A percentile compares a stretch with the other conserved stretches of the same genome.
phyloP scores from a whole-genome alignment of 1,140 invertebrate genomes.

The Eueides isabella region DNA sequence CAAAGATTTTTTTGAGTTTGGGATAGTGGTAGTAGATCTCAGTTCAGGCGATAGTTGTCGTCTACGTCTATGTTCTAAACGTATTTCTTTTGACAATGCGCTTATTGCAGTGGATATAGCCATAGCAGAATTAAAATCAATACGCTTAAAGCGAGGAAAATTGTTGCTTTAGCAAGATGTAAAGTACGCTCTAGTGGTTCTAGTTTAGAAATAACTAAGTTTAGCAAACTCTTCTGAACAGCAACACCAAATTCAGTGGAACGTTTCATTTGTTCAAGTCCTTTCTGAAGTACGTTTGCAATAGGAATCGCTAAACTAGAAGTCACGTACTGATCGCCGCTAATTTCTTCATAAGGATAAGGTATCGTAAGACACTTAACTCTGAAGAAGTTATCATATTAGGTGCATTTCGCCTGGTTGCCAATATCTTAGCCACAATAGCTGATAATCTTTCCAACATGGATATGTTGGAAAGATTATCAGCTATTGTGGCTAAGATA shows the following conservation, averaged over 20 bases:
- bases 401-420: conserved; percentile 44
- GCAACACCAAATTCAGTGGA: conserved; percentile 40
- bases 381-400: conserved; percentile 48
- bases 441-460: conserved; percentile 45
- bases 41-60: conserved; percentile 35
- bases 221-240: conserved; percentile 44
- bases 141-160: conserved; percentile 65
- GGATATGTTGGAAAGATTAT: too few species aligned
- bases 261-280: conserved; percentile 32
- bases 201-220: conserved; percentile 42
- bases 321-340: conserved; percentile 47
- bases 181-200: conserved; percentile 47
- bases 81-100: conserved; percentile 37
- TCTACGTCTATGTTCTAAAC: conserved; percentile 36
- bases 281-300: conserved; percentile 40
- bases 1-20: conserved; percentile 23
- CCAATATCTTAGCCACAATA: conserved; percentile 51
- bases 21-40: conserved; percentile 25
- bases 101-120: conserved; percentile 47
- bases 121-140: conserved; percentile 51
- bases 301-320: conserved; percentile 52
- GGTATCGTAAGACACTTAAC: conserved; percentile 47
- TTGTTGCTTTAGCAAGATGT: conserved; percentile 52
- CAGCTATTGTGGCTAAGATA: too few species aligned
- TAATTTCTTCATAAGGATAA: conserved; percentile 39